Evolutionary conservation across 1,140 invertebrate species (phyloP), one percentile per base, ranked within the genome.

Genomic region (Saccostrea glomerata): DNA sequence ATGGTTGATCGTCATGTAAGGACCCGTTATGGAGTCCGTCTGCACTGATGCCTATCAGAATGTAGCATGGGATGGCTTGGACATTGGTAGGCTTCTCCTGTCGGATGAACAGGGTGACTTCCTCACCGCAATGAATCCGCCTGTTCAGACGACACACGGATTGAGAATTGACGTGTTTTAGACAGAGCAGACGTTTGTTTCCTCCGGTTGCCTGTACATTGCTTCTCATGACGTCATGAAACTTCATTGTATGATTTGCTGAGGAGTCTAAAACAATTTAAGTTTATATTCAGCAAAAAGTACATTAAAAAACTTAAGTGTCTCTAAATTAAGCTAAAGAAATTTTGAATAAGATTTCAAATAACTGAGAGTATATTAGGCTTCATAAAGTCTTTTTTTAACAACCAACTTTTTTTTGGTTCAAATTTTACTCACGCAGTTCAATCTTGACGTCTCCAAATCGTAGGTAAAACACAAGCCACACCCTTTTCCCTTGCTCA

Each of bases 1-100:
- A 85, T 4, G 84, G 84, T n/a, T 85, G 25, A 25, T 85, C 56
- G 30, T 85, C 84, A 40, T 58, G 55, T 20, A 85, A 63, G 12
- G 84, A 85, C n/a, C 84, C 84, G 20, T 63, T 85, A 20, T 63
- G 84, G 9, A 85, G 55, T 20, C 84, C 84, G 7, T 85, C 84
- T 11, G 84, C 55, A 56, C 47, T 85, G 20, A 85, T 60, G 13
- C 84, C 84, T 17, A 85, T 13, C 3, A 5, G n/a, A 25, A 85
- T 20, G 30, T 58, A 63, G 55, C 20, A 85, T 40, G 58, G 55
- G 13, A 36, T 60, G 11, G 84, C 17, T 5, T n/a, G n/a, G 1
- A 36, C 58, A 63, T 58, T 56, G 20, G 12, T 30, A n/a, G 47
- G 47, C 40, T 63, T 85, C 56, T 25, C 25, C 7, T 54, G 84